A percentile compares a stretch with the other conserved stretches of the same genome.
These are phyloP conservation scores for Limenitis camilla DNA, from an alignment of 2,888 invertebrate genomes.

Conservation along the genomic window DNA sequence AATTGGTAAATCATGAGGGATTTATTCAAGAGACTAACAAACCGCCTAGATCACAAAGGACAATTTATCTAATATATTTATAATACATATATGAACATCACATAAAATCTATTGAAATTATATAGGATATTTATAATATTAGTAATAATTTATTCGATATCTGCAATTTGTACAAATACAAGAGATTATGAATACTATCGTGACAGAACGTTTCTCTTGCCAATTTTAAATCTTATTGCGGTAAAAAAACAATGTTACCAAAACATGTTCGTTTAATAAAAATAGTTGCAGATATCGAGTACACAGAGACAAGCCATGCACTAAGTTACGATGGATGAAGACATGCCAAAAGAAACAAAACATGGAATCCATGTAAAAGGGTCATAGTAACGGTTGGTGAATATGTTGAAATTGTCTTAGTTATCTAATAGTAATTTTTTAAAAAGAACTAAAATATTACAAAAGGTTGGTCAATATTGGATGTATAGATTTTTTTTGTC, in stretches of 20 bases:
- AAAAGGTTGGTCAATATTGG: too few species aligned
- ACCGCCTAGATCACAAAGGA: slow-evolving; percentile 1
- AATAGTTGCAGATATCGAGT: slow-evolving; percentile 15
- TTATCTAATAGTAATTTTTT: too few species aligned
- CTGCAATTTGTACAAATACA: background rate
- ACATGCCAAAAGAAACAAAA: slow-evolving; percentile 18
- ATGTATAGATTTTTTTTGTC: too few species aligned
- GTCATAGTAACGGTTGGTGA: slow-evolving; percentile 2
- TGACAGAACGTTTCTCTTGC: too few species aligned
- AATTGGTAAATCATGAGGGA: slow-evolving; percentile 5
- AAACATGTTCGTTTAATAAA: background rate
- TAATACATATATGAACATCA: too few species aligned
- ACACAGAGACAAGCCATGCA: slow-evolving; percentile 20
- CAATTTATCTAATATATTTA: background rate
- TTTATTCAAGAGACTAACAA: background rate
- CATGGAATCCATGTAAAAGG: background rate
- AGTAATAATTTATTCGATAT: background rate
- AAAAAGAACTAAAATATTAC: too few species aligned
- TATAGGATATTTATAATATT: background rate
- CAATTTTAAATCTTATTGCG: too few species aligned
- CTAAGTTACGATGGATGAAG: slow-evolving; percentile 18
- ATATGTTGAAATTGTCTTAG: slow-evolving; percentile 1
- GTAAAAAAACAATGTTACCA: background rate
- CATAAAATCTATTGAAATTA: background rate
- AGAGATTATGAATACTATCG: too few species aligned